phyloP scores from a whole-genome alignment of 1,140 invertebrate species.

The Orchesella cincta region DNA sequence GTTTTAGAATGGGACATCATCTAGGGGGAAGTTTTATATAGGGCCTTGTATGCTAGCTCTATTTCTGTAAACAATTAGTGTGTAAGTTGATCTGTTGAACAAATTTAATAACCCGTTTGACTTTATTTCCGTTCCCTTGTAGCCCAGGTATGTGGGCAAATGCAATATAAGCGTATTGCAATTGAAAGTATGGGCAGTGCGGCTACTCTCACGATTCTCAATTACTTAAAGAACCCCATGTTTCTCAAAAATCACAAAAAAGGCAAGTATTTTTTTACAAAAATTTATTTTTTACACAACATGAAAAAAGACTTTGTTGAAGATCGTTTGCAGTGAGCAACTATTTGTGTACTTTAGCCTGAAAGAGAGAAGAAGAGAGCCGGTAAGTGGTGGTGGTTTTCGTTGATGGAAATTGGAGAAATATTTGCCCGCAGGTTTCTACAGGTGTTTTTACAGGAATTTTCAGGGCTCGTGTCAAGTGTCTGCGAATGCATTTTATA shows the following conservation, averaged over 20 bases:
- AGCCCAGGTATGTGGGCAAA: conserved; percentile 51
- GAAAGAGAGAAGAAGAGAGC: neutral
- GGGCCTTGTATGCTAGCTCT: no score
- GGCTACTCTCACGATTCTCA: conserved; percentile 22
- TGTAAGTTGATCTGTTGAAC: conserved; percentile 14
- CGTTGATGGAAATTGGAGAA: neutral
- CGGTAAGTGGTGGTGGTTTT: neutral
- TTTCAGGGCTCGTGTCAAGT: neutral
- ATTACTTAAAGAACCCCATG: conserved; percentile 13
- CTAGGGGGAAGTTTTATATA: no score
- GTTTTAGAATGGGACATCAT: no score
- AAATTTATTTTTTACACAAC: conserved; percentile 32
- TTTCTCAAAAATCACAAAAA: conserved; percentile 28
- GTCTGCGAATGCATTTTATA: no score
- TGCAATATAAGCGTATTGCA: conserved; percentile 37
- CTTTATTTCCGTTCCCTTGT: conserved; percentile 49
- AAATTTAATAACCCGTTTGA: conserved; percentile 28
- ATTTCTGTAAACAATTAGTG: neutral
- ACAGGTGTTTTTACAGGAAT: conserved; percentile 10
- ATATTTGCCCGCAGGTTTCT: conserved; percentile 3
- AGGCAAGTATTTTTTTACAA: conserved; percentile 47
- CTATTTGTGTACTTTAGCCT: neutral
- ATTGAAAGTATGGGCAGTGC: conserved; percentile 23
- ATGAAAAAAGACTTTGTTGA: conserved; percentile 23
- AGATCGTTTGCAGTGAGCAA: conserved; percentile 15